These are phyloP conservation scores for Cairina moschata DNA, from an alignment of 2,113 vertebrate species.

Conservation along the genomic window DNA sequence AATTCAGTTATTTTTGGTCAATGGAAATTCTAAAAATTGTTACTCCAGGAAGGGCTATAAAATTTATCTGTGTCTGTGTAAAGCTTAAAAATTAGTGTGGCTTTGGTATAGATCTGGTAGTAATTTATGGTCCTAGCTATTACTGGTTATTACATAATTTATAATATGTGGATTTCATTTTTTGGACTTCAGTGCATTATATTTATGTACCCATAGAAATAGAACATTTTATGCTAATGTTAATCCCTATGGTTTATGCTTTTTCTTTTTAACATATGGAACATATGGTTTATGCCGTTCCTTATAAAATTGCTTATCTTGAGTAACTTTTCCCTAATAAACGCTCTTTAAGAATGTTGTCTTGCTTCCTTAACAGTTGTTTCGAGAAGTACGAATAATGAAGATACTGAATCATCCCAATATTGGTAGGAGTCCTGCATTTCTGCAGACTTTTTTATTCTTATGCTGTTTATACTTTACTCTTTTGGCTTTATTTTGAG, in stretches of 20 bases:
- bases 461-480: neutral
- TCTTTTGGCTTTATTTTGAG: conserved; percentile 9
- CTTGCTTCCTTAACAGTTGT: conserved; percentile 85
- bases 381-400: conserved; percentile 99
- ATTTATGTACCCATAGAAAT: neutral
- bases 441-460: neutral
- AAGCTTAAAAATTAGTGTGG: neutral
- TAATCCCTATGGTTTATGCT: neutral
- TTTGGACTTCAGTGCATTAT: neutral
- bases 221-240: neutral
- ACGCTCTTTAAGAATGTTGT: neutral
- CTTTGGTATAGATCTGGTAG: neutral
- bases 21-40: neutral
- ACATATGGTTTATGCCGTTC: neutral
- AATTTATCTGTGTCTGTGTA: neutral
- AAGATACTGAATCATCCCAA: conserved; percentile 98
- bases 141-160: neutral
- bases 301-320: neutral
- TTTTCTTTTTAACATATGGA: neutral
- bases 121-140: neutral
- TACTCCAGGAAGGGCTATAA: neutral
- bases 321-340: neutral
- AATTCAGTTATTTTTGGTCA: neutral
- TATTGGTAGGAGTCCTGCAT: conserved; percentile 85
- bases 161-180: neutral